Base-by-base conservation (phyloP, 2,797 vertebrate genomes). In the Hirundo rustica region DNA sequence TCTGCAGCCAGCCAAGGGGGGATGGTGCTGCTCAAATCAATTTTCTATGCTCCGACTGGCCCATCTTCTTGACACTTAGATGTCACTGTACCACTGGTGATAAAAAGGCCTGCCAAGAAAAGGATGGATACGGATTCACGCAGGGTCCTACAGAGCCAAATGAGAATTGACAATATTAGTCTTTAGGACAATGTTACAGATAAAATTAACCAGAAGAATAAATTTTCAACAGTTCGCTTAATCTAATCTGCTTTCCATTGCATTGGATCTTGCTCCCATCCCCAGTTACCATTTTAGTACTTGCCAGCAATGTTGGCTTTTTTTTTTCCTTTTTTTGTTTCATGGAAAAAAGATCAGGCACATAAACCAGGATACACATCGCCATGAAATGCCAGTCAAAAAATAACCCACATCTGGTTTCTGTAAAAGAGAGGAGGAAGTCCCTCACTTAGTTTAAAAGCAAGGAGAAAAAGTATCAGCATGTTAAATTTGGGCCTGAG, bases 101-200 rank as follows among this genome's bases (percentile, higher is more conserved):
- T 96, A 94, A 95, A 96, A 96, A 94, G 94, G 93, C 80, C 94
- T 96, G 96, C 95, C 89, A 95, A 95, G 38, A 95, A 96, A 92
- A 79, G 88, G 89, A 92, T 93, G 92, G 92, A 88, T 96, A 85
- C 96, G 94, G 92, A 78, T 92, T 95, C 92, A 94, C 3, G 4
- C 85, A 90, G 95, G 88, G 88, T 96, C 93, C 97, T 84, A 73
- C 83, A 38, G 75, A 92, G 95, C 87, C 91, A 95, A 95, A 85
- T 88, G 85, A 94, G 95, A 96, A 96, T 92, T 94, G 93, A 96
- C 97, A 90, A 71, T 96, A 92, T 95, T 95, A 95, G 92, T 95
- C 96, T 94, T 80, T 83, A 81, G 89, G 88, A 96, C 93, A 88
- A 95, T 97, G 97, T 95, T 93, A 90, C 95, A 92, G 91, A 96